A percentile compares a stretch with the other conserved stretches of the same genome.
Conservation (phyloP, 1,140 invertebrate species). For the Panagrolaimus sp. region DNA sequence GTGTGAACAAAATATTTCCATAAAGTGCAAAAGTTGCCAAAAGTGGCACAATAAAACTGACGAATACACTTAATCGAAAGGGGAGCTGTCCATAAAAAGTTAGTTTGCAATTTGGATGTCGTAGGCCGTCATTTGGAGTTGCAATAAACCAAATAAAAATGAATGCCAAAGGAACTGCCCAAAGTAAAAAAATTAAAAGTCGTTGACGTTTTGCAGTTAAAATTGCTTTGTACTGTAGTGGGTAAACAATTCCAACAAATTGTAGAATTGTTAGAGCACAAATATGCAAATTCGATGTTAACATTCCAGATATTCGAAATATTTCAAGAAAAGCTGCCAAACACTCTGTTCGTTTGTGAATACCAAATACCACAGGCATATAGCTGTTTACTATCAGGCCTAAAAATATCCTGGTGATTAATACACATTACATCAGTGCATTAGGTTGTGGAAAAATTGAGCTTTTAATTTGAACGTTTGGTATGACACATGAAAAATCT, state of each 20-base stretch:
- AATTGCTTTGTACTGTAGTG: conserved; percentile 47
- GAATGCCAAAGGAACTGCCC: conserved; percentile 36
- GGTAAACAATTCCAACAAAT: conserved; percentile 46
- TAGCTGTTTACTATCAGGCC: conserved; percentile 47
- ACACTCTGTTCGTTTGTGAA: conserved; percentile 29
- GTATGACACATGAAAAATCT: too few relatives aligned
- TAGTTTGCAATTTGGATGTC: conserved; percentile 29
- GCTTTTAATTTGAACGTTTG: too few relatives aligned
- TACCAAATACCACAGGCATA: conserved; percentile 40
- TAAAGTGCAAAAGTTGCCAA: conserved; percentile 43
- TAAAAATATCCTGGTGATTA: conserved; percentile 20
- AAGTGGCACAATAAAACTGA: conserved; percentile 41
- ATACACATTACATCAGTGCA: background rate
- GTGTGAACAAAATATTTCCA: conserved; percentile 33
- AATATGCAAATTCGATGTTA: conserved; percentile 48
- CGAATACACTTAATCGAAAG: conserved; percentile 48
- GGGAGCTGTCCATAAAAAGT: conserved; percentile 46
- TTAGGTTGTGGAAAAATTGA: too few relatives aligned
- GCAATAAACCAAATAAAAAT: conserved; percentile 33
- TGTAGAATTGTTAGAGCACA: conserved; percentile 50
- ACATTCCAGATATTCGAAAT: conserved; percentile 47
- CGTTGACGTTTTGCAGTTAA: conserved; percentile 45
- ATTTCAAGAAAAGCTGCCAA: conserved; percentile 36
- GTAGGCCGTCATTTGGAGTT: conserved; percentile 33
- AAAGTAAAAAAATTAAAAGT: conserved; percentile 31